These are phyloP conservation scores for Taxidea taxus DNA, from an alignment of 2,113 vertebrate genomes.

Conservation along the genomic window DNA sequence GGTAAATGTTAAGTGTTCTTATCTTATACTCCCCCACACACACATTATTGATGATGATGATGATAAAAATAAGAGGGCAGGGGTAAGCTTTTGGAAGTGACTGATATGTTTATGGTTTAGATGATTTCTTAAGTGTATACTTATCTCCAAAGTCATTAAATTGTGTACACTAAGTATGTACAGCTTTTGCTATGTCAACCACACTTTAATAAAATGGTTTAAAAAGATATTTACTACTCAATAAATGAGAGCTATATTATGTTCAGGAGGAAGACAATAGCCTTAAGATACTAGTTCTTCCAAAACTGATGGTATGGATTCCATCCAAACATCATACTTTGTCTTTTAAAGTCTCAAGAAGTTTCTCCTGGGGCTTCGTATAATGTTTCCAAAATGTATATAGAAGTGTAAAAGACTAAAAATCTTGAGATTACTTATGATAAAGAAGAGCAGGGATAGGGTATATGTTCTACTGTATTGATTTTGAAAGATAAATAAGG, in stretches of 20 bases:
- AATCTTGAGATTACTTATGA: neutral
- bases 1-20: neutral
- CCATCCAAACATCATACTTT: neutral
- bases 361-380: neutral
- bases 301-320: neutral
- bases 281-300: neutral
- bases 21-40: neutral
- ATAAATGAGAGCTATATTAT: neutral
- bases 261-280: neutral
- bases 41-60: neutral
- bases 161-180: neutral
- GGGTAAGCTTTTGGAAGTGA: neutral
- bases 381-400: neutral
- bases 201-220: neutral
- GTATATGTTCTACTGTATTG: neutral
- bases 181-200: neutral
- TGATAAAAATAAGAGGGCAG: neutral
- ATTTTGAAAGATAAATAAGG: neutral
- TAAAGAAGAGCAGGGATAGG: neutral
- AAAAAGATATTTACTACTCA: neutral
- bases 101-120: neutral
- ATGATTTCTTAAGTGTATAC: neutral
- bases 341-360: neutral
- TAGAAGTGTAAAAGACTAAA: neutral
- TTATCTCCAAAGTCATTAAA: neutral